Evolutionary conservation across 2,797 vertebrate genomes (phyloP), one percentile per base, ranked within the genome.

Genomic region (Scolopax bukidnonensis): DNA sequence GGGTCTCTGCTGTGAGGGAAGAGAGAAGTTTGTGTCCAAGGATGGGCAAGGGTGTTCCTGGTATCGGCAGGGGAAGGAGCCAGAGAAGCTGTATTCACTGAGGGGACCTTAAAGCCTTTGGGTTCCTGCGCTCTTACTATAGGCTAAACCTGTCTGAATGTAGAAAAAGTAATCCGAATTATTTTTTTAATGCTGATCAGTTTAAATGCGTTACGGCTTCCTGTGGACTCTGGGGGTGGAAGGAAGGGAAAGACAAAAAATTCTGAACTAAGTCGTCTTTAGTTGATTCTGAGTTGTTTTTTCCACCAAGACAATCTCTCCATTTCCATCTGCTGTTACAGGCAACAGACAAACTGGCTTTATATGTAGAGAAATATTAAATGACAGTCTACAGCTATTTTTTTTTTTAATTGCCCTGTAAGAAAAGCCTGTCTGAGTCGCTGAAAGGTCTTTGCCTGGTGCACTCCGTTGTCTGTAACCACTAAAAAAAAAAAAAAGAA

Each of bases 211-310:
- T 30, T 57, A 57, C 0, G 0, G 6, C 45, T 61, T 78, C 51
- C 38, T 43, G 17, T 19, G 27, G 33, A 7, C 65, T 43, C 38
- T 14, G 3, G 16, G 0, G 0, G 9, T 9, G 16, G 16, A 11
- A 59, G 9, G 15, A 21, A 87, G 12, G 1, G 24, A 54, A 36
- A 24, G 16, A 65, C 10, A 19, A 30, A 64, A 50, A 65, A 47
- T 0, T 1, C 33, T 27, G 18, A 75, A 47, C 11, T 30, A 23
- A 90, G 9, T 18, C 41, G 40, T 16, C 5, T 88, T 59, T 47
- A 7, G 5, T 25, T 25, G 21, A 18, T 68, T 60, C 20, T 10
- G 27, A 19, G 24, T 21, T 3, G 1, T 41, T 73, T 84, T 51
- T 71, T 7, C 33, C 38, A 33, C 16, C 3, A 13, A 28, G 65